Evolutionary conservation across 2,797 vertebrate genomes (phyloP), one percentile per base, ranked within the genome.

Genomic region (Cryptoblepharus egeriae): DNA sequence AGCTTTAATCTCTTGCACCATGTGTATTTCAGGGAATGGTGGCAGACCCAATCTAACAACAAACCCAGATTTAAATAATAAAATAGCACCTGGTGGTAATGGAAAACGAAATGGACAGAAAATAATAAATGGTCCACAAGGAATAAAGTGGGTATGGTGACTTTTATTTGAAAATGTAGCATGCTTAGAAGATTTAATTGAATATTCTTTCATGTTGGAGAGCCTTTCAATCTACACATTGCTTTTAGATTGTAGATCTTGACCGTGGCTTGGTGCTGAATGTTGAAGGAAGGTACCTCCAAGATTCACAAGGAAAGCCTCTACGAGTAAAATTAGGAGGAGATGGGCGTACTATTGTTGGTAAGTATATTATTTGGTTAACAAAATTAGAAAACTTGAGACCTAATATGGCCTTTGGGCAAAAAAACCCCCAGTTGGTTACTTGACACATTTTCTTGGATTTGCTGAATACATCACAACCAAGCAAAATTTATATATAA

Each of bases 281-380:
- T 60, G 94, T 96, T 82, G 97, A 99, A 89, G 99, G 99, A 91
- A 94, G 95, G 88, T 92, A 98, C 89, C 97, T 99, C 70, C 98
- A 99, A 90, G 98, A 99, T 91, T 98, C 98, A 58, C 95, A 97
- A 61, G 99, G 99, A 77, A 97, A 97, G 45, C 97, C 99, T 65
- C 97, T 97, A 64, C 96, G 97, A 91, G 96, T 99, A 86, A 97
- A 98, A 72, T 93, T 99, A 69, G 99, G 99, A 93, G 97, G 97
- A 67, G 99, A 99, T 87, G 98, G 98, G 72, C 97, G 97, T 76
- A 99, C 98, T 1, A 96, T 99, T 91, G 97, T 99, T 93, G 99
- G 99, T 99, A 90, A 96, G 95, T n/a, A n/a, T 57, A 12, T 39
- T 89, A 81, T 64, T 22, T 83, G 87, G 45, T 69, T 79, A 77